Base-by-base conservation (phyloP, 2,797 vertebrate species). In the Prunella strophiata region DNA sequence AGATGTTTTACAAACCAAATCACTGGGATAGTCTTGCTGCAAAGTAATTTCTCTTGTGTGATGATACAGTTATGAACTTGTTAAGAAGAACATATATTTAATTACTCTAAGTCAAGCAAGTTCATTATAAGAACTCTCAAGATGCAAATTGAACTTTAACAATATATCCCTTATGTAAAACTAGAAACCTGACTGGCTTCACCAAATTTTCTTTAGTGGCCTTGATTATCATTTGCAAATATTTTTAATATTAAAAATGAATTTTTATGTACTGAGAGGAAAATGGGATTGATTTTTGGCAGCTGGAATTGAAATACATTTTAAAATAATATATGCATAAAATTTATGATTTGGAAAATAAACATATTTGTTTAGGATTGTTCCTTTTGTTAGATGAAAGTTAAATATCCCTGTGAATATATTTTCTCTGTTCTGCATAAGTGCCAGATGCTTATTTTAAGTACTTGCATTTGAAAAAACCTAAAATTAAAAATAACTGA, bases 401-500 rank as follows among this genome's bases (percentile, higher is more conserved):
- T 71, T 51, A 80, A 91, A 93, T 74, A 71, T 63, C 34, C 54
- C 50, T 42, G 21, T 67, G 72, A 91, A 74, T 50, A 30, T 30
- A 74, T 80, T 93, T 93, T 83, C 45, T 77, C 54, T 94, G 34
- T 74, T 94, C 61, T 71, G 34, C 57, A 14, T 47, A 90, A 65
- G 16, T 74, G 42, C 50, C 57, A 77, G 77, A 65, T 68, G 12
- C 57, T 89, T 65, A 90, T 86, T 95, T 90, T 81, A 83, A 90
- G 54, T 23, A 50, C 29, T 79, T 80, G 13, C 21, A 57, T 73
- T 30, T 30, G 63, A 59, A 80, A 91, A 72, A 25, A 0, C 1
- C 29, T 38, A 57, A 89, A 89, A 83, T 85, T 52, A 91, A 96
- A 93, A 93, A 86, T 66, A 91, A 72, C 45, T 57, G 29, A 89